These are phyloP conservation scores for Telenomus remus DNA, from an alignment of 1,140 invertebrate species.

Conservation along the genomic window DNA sequence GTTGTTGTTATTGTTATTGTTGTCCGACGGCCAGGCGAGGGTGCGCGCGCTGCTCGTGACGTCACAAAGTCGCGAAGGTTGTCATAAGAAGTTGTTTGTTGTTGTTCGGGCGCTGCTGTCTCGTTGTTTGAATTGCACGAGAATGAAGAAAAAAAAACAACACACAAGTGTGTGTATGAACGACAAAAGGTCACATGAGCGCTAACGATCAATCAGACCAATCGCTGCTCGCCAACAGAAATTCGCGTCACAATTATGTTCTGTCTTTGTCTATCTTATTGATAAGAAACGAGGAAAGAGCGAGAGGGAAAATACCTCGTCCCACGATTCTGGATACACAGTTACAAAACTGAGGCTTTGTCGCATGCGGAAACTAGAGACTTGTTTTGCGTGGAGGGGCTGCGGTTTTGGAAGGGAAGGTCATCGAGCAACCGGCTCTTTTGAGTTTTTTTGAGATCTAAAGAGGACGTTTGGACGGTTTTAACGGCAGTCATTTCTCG, in stretches of 20 bases:
- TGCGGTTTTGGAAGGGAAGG: neutral
- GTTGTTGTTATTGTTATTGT: slow-evolving; percentile 13
- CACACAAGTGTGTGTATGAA: slow-evolving; percentile 58
- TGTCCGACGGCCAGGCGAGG: neutral
- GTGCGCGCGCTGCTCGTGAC: slow-evolving; percentile 10
- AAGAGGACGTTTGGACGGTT: neutral
- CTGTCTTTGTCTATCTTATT: neutral
- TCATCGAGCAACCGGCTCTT: neutral
- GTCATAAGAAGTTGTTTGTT: slow-evolving; percentile 9
- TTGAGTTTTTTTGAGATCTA: neutral
- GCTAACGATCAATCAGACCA: slow-evolving; percentile 61
- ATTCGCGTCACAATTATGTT: neutral
- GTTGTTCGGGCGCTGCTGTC: slow-evolving; percentile 11
- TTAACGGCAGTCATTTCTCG: no score
- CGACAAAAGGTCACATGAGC: slow-evolving; percentile 67
- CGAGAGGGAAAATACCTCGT: neutral
- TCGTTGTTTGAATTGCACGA: slow-evolving; percentile 67
- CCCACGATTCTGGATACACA: slow-evolving; percentile 17
- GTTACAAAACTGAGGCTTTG: slow-evolving; percentile 4
- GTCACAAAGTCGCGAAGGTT: slow-evolving; percentile 6
- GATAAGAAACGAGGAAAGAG: neutral
- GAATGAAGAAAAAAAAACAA: slow-evolving; percentile 58
- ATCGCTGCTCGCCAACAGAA: slow-evolving; percentile 16
- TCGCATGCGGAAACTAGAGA: slow-evolving; percentile 1
- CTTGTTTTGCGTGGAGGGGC: neutral